Conservation (phyloP, 2,797 vertebrate genomes). For the Synanceia verrucosa region DNA sequence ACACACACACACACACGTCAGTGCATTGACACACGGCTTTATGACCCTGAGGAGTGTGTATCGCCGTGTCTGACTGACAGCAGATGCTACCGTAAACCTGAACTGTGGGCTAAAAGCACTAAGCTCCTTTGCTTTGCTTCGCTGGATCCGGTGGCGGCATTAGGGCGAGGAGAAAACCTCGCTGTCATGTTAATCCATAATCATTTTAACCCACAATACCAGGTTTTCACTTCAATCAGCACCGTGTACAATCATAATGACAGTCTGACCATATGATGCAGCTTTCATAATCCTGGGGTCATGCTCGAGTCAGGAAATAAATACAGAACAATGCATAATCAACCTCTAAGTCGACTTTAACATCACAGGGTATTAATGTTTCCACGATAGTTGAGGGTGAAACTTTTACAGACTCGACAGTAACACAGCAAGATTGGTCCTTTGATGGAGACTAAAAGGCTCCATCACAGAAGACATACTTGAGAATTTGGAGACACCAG, state of each 20-base stretch:
- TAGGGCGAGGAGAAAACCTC: slow-evolving; percentile 33
- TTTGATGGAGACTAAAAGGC: slow-evolving; percentile 29
- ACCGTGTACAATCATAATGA: slow-evolving; percentile 5
- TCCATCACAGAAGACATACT: slow-evolving; percentile 13
- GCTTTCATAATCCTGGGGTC: slow-evolving; percentile 34
- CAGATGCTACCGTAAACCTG: slow-evolving; percentile 64
- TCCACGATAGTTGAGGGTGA: neutral
- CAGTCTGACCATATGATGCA: slow-evolving; percentile 26
- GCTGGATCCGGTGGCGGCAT: slow-evolving; percentile 34
- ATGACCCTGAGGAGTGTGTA: slow-evolving; percentile 38
- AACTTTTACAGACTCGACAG: slow-evolving; percentile 11
- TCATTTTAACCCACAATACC: slow-evolving; percentile 56
- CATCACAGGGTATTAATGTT: neutral
- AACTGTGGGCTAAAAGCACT: slow-evolving; percentile 59
- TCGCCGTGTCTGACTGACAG: slow-evolving; percentile 46
- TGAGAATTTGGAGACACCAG: slow-evolving; percentile 19
- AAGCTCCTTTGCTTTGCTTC: slow-evolving; percentile 69
- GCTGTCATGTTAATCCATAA: slow-evolving; percentile 66
- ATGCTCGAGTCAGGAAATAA: slow-evolving; percentile 3
- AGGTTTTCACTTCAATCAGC: slow-evolving; percentile 58
- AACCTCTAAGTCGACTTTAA: neutral
- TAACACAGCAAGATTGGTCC: slow-evolving; percentile 2
- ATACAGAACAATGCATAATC: neutral
- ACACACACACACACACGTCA: slow-evolving; percentile 1
- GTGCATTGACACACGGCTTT: slow-evolving; percentile 55